Conservation (phyloP, 2,888 invertebrate species). For the Bugula neritina region DNA sequence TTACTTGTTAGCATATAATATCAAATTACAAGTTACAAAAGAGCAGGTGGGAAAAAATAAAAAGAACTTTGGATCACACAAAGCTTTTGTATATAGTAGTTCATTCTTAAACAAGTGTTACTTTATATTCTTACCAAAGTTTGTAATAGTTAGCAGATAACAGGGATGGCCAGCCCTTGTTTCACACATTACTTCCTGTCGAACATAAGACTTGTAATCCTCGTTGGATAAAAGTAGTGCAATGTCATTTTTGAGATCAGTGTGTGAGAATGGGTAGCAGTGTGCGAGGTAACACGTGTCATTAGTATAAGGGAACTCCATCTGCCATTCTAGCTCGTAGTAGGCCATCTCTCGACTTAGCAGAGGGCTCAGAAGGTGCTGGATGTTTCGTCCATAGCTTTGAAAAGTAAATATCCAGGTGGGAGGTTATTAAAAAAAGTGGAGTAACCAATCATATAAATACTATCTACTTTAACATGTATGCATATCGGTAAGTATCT, state of each 20-base stretch:
- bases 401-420: conserved; percentile 30
- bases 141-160: conserved; percentile 50
- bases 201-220: conserved; percentile 38
- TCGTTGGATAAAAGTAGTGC: conserved; percentile 40
- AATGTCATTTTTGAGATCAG: conserved; percentile 51
- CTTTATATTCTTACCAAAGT: conserved; percentile 50
- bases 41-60: no score
- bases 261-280: conserved; percentile 52
- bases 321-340: conserved; percentile 50
- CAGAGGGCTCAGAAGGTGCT: conserved; percentile 45
- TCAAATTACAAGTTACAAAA: no score
- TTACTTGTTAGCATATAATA: no score
- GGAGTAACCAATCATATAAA: no score
- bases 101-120: no score
- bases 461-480: no score
- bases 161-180: conserved; percentile 52
- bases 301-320: conserved; percentile 46
- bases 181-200: conserved; percentile 49
- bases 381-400: conserved; percentile 45
- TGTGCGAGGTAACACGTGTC: conserved; percentile 51
- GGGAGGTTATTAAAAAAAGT: no score
- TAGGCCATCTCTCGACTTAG: conserved; percentile 44
- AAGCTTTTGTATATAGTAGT: no score
- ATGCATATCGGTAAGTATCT: no score
- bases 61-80: no score